Base-by-base conservation (phyloP, 2,113 vertebrate genomes). In the Balaeniceps rex region DNA sequence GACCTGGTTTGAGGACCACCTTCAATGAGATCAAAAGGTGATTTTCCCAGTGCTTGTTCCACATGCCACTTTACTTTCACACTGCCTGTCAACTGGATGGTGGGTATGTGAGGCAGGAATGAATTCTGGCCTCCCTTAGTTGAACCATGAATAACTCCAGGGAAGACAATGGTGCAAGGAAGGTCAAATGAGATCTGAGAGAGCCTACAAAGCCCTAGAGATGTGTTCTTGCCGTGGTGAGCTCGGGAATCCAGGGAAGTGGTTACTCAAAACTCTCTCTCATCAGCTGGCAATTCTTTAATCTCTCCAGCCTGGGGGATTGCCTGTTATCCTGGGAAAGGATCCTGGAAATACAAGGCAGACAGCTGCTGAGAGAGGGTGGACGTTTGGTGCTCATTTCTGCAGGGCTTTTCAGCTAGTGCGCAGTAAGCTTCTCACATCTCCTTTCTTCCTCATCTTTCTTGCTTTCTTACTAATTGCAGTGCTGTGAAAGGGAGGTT, bases 1-100 rank as follows among this genome's bases (percentile, higher is more conserved):
- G 97, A 88, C 94, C 90, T 97, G 92, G 71, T 90, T 93, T 82
- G 80, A 93, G 86, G 95, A 97, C 97, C 96, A 96, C 96, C 97
- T 95, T 95, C 92, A 75, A 58, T 64, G 97, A 94, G 93, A 96
- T 77, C 88, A 93, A 91, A 92, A 92, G 86, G 93, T 96, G 93
- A 89, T 95, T 95, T 90, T 93, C 91, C 85, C 66, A 81, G 21
- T 51, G 65, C 76, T 91, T 80, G 71, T 38, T 77, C 78, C 83
- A 44, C 71, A 58, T 58, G 55, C 42, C 75, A 72, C 89, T 95
- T 87, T 57, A 75, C 69, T 91, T 94, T 87, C 91, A 76, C 40
- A n/a, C 38, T 64, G 63, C 54, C 79, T 87, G 60, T 84, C 84
- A 79, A 11, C 51, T 88, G 78, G 40, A 82, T 88, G 70, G 57